Evolutionary conservation across 2,888 invertebrate genomes (phyloP).

Genomic region (Epinotia ramella): DNA sequence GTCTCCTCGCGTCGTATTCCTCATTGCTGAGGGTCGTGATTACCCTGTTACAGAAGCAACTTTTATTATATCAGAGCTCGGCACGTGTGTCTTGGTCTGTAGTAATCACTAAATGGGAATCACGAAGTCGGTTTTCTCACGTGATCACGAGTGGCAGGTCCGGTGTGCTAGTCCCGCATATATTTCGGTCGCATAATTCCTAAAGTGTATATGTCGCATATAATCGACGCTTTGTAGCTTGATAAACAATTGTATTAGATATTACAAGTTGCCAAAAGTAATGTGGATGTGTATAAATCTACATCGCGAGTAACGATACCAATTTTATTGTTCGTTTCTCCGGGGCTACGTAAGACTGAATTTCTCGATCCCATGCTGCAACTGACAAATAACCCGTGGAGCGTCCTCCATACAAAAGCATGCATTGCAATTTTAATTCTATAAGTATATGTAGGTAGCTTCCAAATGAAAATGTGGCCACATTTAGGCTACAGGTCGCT

Average conservation of each 20-base stretch:
- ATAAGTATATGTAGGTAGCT: background rate
- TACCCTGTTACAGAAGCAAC: too few relatives aligned
- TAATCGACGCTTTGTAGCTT: background rate
- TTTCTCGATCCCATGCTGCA: slow-evolving; percentile 45
- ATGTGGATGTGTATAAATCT: background rate
- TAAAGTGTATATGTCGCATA: background rate
- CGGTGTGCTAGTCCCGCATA: too few relatives aligned
- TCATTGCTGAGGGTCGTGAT: too few relatives aligned
- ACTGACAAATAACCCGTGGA: slow-evolving; percentile 48
- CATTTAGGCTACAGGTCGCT: background rate
- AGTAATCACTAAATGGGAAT: background rate
- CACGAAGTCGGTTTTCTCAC: background rate
- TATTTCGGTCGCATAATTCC: background rate
- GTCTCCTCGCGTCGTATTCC: background rate
- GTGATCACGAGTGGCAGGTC: background rate
- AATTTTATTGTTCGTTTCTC: slow-evolving; percentile 44
- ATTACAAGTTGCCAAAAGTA: slow-evolving; percentile 23
- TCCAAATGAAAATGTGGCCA: background rate
- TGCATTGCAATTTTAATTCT: background rate
- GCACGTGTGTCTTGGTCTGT: background rate
- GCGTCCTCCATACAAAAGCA: background rate
- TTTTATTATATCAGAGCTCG: too few relatives aligned
- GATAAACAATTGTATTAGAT: background rate
- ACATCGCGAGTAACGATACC: background rate
- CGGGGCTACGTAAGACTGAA: slow-evolving; percentile 56